phyloP scores from a whole-genome alignment of 2,888 invertebrate genomes.

The Nomada flava region DNA sequence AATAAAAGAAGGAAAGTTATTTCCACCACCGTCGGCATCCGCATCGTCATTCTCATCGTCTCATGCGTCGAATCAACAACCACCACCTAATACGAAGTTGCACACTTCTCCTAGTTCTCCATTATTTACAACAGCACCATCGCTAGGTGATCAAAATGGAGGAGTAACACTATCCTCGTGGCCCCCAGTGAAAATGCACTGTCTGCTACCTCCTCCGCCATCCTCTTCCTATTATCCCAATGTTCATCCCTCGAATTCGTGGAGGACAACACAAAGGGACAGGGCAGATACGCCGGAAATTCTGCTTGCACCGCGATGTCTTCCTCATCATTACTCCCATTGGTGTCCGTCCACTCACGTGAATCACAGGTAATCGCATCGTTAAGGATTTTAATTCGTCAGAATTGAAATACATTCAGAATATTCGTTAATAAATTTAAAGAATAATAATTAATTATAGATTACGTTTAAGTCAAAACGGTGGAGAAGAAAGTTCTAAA shows the following conservation, averaged over 20 bases:
- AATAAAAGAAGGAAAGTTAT: slow-evolving; percentile 93
- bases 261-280: slow-evolving; percentile 81
- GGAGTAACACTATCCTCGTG: slow-evolving; percentile 74
- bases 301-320: slow-evolving; percentile 89
- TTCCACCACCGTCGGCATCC: slow-evolving; percentile 87
- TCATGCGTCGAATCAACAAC: slow-evolving; percentile 82
- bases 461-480: slow-evolving; percentile 67
- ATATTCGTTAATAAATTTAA: not conserved
- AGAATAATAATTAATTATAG: slow-evolving; percentile 44
- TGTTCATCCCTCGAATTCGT: slow-evolving; percentile 77
- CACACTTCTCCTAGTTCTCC: slow-evolving; percentile 81
- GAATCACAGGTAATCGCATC: slow-evolving; percentile 74
- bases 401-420: not conserved
- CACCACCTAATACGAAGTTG: slow-evolving; percentile 87
- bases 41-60: slow-evolving; percentile 80
- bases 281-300: slow-evolving; percentile 92
- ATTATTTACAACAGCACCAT: slow-evolving; percentile 72
- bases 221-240: slow-evolving; percentile 78
- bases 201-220: slow-evolving; percentile 79
- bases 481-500: slow-evolving; percentile 70
- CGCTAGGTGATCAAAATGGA: slow-evolving; percentile 71
- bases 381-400: not conserved
- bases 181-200: slow-evolving; percentile 83
- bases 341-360: slow-evolving; percentile 78
- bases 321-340: slow-evolving; percentile 80